Conservation (phyloP, 2,113 vertebrate species). For the Erythrocercus mccallii region DNA sequence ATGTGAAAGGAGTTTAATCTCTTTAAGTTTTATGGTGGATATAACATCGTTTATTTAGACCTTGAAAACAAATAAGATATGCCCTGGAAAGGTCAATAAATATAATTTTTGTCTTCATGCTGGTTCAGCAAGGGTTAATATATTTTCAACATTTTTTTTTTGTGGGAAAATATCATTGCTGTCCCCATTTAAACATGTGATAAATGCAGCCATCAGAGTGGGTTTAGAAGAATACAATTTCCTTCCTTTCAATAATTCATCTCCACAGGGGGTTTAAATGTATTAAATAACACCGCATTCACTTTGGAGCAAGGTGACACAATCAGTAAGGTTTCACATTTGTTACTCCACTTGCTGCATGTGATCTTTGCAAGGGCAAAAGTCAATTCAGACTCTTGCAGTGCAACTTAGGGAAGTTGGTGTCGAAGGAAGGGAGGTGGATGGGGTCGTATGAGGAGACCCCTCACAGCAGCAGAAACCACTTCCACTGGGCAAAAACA, state of each 20-base stretch:
- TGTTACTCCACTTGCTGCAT: neutral
- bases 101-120: neutral
- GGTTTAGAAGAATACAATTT: slow-evolving; percentile 55
- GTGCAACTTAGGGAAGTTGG: neutral
- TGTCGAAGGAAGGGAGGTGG: neutral
- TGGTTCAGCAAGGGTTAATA: neutral
- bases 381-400: neutral
- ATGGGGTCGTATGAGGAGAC: rapidly evolving
- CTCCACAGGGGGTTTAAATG: neutral
- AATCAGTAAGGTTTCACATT: neutral
- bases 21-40: neutral
- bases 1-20: neutral
- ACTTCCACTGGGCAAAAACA: neutral
- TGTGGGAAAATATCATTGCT: neutral
- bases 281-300: slow-evolving; percentile 54
- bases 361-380: neutral
- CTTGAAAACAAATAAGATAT: neutral
- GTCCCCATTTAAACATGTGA: slow-evolving; percentile 43
- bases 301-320: slow-evolving; percentile 63
- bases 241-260: slow-evolving; percentile 49
- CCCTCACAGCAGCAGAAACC: neutral
- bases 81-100: neutral
- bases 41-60: neutral
- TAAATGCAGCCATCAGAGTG: slow-evolving; percentile 32
- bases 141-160: neutral